These are phyloP conservation scores for Troides aeacus DNA, from an alignment of 2,888 invertebrate genomes.

Conservation along the genomic window DNA sequence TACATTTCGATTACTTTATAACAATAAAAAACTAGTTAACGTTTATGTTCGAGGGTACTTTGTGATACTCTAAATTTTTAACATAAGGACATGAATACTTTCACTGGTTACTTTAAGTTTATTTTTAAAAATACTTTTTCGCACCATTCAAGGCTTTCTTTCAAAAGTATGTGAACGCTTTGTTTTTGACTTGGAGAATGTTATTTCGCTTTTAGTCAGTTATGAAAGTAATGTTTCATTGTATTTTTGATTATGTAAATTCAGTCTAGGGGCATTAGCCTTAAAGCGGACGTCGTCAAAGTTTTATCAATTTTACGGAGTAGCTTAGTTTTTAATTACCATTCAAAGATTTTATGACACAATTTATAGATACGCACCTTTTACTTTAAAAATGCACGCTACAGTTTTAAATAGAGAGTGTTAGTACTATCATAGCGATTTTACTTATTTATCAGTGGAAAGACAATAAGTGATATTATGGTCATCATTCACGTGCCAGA, in stretches of 20 bases:
- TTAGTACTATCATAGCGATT: too few species aligned
- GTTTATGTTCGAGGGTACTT: constrained; percentile 12
- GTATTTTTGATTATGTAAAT: constrained; percentile 24
- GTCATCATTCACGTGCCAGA: too few species aligned
- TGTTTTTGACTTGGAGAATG: constrained; percentile 26
- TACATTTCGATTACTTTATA: not conserved
- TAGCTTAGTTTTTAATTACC: not conserved
- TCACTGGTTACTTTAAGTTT: constrained; percentile 20
- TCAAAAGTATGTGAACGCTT: constrained; percentile 30
- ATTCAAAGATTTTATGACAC: not conserved
- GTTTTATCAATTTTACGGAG: not conserved
- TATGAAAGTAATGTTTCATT: constrained; percentile 29
- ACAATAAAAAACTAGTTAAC: not conserved
- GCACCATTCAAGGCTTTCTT: constrained; percentile 29
- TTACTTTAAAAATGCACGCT: too few species aligned
- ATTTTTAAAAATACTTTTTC: constrained; percentile 21
- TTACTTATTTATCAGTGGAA: too few species aligned
- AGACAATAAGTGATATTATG: too few species aligned
- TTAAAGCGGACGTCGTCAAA: constrained; percentile 1
- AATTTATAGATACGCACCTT: too few species aligned
- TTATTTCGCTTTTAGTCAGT: constrained; percentile 2
- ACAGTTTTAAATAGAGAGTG: too few species aligned
- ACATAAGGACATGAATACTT: constrained; percentile 26
- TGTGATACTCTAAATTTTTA: constrained; percentile 5
- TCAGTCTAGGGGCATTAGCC: constrained; percentile 6